phyloP scores from a whole-genome alignment of 2,113 vertebrate species.

The Microcebus lehilahytsara region DNA sequence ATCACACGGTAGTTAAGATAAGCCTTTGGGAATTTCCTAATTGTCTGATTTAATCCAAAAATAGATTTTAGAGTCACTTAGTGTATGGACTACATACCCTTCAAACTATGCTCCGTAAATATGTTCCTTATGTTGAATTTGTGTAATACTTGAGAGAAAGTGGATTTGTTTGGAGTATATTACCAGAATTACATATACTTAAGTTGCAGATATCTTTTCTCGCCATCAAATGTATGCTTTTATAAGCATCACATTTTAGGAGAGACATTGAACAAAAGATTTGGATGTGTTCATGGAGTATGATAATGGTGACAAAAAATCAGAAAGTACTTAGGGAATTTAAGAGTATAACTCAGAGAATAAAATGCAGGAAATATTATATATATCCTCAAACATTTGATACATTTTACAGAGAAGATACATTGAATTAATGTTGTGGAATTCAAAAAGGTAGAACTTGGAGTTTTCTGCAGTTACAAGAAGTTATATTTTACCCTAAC shows the following conservation, averaged over 20 bases:
- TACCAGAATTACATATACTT: not conserved
- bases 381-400: not conserved
- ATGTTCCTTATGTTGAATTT: not conserved
- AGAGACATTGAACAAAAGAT: not conserved
- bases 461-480: not conserved
- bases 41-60: conserved; percentile 34
- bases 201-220: not conserved
- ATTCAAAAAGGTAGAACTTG: not conserved
- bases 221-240: not conserved
- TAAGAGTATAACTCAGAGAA: not conserved
- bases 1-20: not conserved
- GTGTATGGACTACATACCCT: not conserved
- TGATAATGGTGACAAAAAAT: not conserved
- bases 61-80: not conserved
- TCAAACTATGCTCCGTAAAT: not conserved
- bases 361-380: not conserved
- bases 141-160: not conserved
- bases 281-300: not conserved
- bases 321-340: not conserved
- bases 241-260: not conserved
- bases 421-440: not conserved
- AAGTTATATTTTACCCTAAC: not conserved
- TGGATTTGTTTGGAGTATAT: not conserved
- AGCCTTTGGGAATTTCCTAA: not conserved
- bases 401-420: not conserved